Base-by-base conservation (phyloP, 2,888 invertebrate species). In the Quadriops clusia region DNA sequence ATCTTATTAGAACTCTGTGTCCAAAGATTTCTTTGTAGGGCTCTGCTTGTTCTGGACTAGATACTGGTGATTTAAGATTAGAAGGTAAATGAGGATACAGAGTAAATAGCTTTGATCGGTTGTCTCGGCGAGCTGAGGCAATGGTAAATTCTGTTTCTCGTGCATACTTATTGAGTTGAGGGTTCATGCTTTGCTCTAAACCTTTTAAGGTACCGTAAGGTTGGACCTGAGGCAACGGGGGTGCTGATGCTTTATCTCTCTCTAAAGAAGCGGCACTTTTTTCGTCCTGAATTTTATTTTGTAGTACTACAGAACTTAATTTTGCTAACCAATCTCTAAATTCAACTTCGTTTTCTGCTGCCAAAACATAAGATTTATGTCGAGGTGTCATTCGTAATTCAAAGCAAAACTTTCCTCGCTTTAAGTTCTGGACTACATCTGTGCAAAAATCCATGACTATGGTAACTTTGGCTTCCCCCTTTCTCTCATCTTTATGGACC, bases 371-470 rank as follows among this genome's bases (percentile, higher is more conserved):
- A 0, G 85, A 83, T 54, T 87, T 86, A 41, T 83, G 83, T 10
- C 83, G 83, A 4, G 84, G 77, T 12, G 73, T 74, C 85, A 89
- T 87, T 38, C 82, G 74, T 23, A 93, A 60, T 58, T 93, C 91
- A 60, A 93, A 91, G 56, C 87, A 82, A 54, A 72, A 78, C 47
- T 82, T 72, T 3, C 87, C 87, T 33, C 86, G 72, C 63, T 87
- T 89, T 10, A 78, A 66, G 64, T 86, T 90, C 83, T 78, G 50
- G 34, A 83, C 74, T 47, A 91, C 86, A 57, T 89, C 87, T 2
- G 81, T 81, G 54, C 90, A 91, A 63, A 89, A 86, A 58, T 93
- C 91, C 79, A 93, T 82, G 42, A 87, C 89, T 54, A 93, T 84
- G 17, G 89, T 83, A 42, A 86, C 78, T 64, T 91, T 91, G 1